Evolutionary conservation across 2,113 vertebrate genomes (phyloP).

Genomic region (Montifringilla adamsi): DNA sequence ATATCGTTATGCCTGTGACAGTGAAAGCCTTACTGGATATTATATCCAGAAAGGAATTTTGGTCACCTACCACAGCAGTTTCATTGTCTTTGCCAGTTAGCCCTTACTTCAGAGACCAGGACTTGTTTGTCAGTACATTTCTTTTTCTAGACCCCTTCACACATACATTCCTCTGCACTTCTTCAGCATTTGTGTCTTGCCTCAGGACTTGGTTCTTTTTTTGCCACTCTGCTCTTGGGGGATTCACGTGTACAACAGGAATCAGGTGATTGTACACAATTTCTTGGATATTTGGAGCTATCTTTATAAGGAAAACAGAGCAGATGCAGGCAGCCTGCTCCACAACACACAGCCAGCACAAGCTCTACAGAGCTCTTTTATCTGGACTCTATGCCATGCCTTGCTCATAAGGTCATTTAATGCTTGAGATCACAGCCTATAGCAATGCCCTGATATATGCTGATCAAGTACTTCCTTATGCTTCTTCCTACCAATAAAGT

Average conservation of each 20-base stretch:
- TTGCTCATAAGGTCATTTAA: background rate
- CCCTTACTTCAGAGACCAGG: background rate
- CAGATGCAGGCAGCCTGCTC: background rate
- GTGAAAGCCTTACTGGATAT: background rate
- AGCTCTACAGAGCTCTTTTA: background rate
- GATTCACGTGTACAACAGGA: rapidly evolving
- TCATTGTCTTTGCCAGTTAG: background rate
- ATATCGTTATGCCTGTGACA: background rate
- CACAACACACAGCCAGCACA: background rate
- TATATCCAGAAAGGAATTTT: background rate
- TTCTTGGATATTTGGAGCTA: background rate
- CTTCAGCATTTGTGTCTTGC: background rate
- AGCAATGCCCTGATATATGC: background rate
- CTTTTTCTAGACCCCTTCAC: background rate
- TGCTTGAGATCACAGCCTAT: background rate
- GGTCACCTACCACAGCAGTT: background rate
- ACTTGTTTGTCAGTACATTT: background rate
- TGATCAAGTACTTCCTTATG: background rate
- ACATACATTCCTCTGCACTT: background rate
- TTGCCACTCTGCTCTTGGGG: background rate
- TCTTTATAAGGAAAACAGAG: background rate
- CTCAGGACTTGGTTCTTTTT: background rate
- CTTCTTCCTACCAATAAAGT: background rate
- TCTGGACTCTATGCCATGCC: no score
- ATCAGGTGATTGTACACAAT: background rate